A percentile compares a stretch with the other conserved stretches of the same genome.
Evolutionary conservation across 2,113 vertebrate genomes (phyloP).

Genomic region (Noturus placidus): DNA sequence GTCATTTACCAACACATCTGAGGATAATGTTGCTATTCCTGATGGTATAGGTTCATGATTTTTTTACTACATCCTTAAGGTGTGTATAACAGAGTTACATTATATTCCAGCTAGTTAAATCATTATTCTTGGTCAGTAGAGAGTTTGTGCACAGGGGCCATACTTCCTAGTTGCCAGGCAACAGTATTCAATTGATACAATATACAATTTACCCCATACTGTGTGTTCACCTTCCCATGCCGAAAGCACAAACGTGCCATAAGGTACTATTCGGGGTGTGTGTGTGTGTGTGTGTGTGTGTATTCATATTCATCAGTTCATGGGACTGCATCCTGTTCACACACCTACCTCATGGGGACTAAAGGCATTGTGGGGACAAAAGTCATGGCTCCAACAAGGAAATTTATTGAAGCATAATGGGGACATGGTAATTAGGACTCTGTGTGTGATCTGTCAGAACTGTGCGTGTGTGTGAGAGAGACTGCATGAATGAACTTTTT

Average conservation of each 20-base stretch:
- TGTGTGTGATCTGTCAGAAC: neutral
- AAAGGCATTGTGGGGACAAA: neutral
- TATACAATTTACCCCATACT: neutral
- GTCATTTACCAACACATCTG: neutral
- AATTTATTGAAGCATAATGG: neutral
- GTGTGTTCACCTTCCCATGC: slow-evolving; percentile 3
- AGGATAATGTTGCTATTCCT: neutral
- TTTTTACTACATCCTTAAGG: neutral
- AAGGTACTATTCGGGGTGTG: neutral
- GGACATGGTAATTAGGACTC: neutral
- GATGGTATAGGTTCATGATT: neutral
- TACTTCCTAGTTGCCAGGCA: neutral
- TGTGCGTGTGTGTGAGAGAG: neutral
- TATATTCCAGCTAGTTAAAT: neutral
- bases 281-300: neutral
- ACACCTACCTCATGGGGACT: neutral
- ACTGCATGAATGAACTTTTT: neutral
- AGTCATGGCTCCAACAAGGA: neutral
- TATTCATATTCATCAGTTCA: slow-evolving; percentile 7
- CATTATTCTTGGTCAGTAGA: neutral
- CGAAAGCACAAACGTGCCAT: neutral
- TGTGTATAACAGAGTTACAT: neutral
- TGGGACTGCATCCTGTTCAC: neutral
- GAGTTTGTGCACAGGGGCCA: neutral
- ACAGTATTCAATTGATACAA: neutral